phyloP scores from a whole-genome alignment of 2,113 vertebrate genomes.

The Paradoxurus hermaphroditus region DNA sequence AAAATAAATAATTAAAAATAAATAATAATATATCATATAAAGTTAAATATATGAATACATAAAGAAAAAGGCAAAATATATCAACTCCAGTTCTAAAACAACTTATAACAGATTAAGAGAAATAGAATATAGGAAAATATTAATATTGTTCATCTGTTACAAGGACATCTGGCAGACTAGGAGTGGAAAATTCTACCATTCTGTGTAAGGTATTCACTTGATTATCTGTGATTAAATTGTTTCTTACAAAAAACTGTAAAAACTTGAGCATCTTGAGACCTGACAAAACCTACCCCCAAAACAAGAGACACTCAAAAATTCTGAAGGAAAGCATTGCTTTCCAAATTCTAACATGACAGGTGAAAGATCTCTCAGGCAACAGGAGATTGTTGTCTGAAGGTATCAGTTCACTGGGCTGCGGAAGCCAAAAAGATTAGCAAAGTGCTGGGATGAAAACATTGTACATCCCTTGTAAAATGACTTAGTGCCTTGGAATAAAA shows the following conservation, averaged over 20 bases:
- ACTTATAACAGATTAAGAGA: not conserved
- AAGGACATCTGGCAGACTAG: not conserved
- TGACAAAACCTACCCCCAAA: not conserved
- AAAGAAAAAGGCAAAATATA: not conserved
- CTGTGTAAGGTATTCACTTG: not conserved
- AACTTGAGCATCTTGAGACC: not conserved
- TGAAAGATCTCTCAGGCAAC: not conserved
- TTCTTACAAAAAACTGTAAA: not conserved
- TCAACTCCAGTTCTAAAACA: not conserved
- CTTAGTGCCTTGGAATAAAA: not conserved
- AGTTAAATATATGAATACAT: not conserved
- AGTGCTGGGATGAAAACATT: not conserved
- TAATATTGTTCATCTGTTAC: not conserved
- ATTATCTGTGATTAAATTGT: not conserved
- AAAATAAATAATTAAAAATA: not conserved
- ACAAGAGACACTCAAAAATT: not conserved
- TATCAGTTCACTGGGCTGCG: not conserved
- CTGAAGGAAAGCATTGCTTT: not conserved
- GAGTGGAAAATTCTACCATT: not conserved
- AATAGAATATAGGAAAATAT: conserved; percentile 11
- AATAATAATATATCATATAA: not conserved
- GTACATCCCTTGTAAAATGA: not conserved
- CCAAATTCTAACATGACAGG: not conserved
- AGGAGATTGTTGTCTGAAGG: not conserved
- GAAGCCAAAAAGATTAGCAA: not conserved